These are phyloP conservation scores for Lepidothrix coronata DNA, from an alignment of 2,113 vertebrate genomes.

Conservation along the genomic window DNA sequence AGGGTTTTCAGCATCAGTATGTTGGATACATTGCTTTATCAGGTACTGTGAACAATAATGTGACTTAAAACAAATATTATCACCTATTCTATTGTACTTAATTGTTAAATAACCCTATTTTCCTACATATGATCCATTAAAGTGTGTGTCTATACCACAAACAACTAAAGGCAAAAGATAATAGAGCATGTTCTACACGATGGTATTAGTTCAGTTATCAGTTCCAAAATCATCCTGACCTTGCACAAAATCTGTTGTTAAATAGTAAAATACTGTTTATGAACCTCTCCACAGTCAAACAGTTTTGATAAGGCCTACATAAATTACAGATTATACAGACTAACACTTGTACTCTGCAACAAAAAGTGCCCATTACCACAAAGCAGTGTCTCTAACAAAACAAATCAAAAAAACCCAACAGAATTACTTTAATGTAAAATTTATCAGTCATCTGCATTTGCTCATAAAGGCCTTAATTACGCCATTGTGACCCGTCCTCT, in stretches of 20 bases:
- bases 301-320: not conserved
- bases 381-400: not conserved
- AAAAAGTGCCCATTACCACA: not conserved
- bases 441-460: not conserved
- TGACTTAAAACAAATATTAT: not conserved
- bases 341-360: not conserved
- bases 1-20: conserved; percentile 89
- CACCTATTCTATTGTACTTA: not conserved
- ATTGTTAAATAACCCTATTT: not conserved
- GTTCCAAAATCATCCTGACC: not conserved
- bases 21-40: conserved; percentile 86
- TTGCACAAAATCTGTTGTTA: not conserved
- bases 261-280: not conserved
- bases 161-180: not conserved
- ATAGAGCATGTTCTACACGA: rapidly evolving
- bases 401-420: not conserved
- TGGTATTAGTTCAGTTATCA: not conserved
- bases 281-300: not conserved
- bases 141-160: rapidly evolving
- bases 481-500: not conserved
- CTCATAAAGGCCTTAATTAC: not conserved
- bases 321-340: not conserved
- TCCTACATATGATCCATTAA: not conserved
- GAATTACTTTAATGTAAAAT: not conserved
- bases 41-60: conserved; percentile 67